Percentiles rank a stretch among this genome's conserved stretches.
phyloP scores from a whole-genome alignment of 2,888 invertebrate genomes.

The Volucella inanis region DNA sequence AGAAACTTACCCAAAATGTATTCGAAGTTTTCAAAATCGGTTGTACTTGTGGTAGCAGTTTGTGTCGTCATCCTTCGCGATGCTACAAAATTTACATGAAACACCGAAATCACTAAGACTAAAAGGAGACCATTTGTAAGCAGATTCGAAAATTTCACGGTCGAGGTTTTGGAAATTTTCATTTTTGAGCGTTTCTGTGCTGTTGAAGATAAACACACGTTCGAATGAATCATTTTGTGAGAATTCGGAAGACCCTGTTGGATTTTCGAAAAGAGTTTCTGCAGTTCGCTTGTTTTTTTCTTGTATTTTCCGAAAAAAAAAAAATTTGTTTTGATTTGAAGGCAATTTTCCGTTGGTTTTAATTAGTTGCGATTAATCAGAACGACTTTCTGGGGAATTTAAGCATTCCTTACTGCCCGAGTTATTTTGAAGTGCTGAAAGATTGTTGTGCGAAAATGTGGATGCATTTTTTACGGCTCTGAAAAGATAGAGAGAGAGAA shows the following conservation, averaged over 20 bases:
- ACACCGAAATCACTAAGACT: slow-evolving; percentile 60
- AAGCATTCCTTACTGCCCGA: slow-evolving; percentile 39
- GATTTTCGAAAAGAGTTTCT: slow-evolving; percentile 13
- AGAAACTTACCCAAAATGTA: slow-evolving; percentile 66
- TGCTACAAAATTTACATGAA: slow-evolving; percentile 64
- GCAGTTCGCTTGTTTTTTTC: slow-evolving; percentile 1
- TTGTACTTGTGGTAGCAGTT: slow-evolving; percentile 16
- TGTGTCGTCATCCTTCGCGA: slow-evolving; percentile 48
- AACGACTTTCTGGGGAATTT: slow-evolving; percentile 37
- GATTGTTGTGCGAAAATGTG: slow-evolving; percentile 18
- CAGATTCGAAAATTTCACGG: slow-evolving; percentile 34
- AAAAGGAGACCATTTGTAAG: slow-evolving; percentile 58
- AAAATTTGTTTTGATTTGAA: slow-evolving; percentile 37
- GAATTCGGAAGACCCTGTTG: slow-evolving; percentile 33
- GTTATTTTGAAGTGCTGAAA: neutral
- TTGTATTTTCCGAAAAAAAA: slow-evolving; percentile 5
- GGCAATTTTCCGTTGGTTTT: slow-evolving; percentile 18
- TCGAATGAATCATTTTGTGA: slow-evolving; percentile 60
- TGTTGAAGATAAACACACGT: slow-evolving; percentile 62
- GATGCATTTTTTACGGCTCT: slow-evolving; percentile 47
- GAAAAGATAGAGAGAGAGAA: slow-evolving; percentile 23
- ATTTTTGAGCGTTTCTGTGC: slow-evolving; percentile 69
- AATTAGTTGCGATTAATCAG: slow-evolving; percentile 36
- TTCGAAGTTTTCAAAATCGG: slow-evolving; percentile 38
- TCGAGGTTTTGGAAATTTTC: slow-evolving; percentile 56